Base-by-base conservation (phyloP, 2,888 invertebrate genomes). In the Melolontha melolontha region DNA sequence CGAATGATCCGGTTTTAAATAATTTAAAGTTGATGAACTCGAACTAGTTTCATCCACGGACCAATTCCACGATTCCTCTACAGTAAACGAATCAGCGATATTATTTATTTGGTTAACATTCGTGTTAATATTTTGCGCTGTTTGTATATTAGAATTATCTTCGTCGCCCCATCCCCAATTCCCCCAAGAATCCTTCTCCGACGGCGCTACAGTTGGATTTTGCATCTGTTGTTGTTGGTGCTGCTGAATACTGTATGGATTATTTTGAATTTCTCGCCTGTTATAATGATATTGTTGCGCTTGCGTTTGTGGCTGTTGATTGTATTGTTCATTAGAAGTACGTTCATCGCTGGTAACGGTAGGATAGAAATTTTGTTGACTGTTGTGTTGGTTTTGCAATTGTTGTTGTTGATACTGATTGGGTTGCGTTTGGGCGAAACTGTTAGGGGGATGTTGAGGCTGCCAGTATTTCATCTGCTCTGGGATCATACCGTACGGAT, bases 41-140 rank as follows among this genome's bases (percentile, higher is more conserved):
- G 82, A 67, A 41, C 70, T 74, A 54, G 82, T 81, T 8, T 87
- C 87, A 64, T 88, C 88, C 75, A 84, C 82, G 5, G 86, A 81
- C 90, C 89, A 90, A 77, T 87, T 88, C 90, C 90, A 91, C 47
- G 85, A 84, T 72, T 88, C 86, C 54, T 84, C 84, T 17, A 84
- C 80, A 12, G 82, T 84, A 80, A 90, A 89, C 77, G 88, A 88
- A 72, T 90, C 89, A 67, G 85, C 85, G 64, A 84, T 82, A 47
- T 77, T 79, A 1, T 77, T 76, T 66, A 77, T 17, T 66, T 62
- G 66, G 75, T 66, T 75, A 50, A 70, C 75, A 78, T 75, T 75
- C 65, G 70, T 52, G 66, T 66, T 70, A 69, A 72, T 66, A 74
- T 78, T n/a, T 70, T 75, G 78, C 2, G 73, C 59, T 16, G 70